phyloP scores from a whole-genome alignment of 2,113 vertebrate species.

The Ceratotherium simum region DNA sequence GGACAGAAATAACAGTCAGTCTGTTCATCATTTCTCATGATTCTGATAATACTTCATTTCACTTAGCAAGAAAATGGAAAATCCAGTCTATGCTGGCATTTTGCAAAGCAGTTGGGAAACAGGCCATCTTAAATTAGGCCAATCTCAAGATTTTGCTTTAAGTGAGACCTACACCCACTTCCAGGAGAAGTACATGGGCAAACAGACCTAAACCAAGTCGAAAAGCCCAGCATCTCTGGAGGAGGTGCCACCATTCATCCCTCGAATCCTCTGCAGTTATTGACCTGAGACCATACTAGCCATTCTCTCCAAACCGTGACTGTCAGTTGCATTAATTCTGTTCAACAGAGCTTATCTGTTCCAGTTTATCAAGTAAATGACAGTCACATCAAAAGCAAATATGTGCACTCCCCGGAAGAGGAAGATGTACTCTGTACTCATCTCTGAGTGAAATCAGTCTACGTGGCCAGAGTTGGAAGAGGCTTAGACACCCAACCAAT shows the following conservation, averaged over 20 bases:
- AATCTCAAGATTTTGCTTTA: constrained; percentile 1
- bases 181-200: constrained; percentile 56
- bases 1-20: constrained; percentile 1
- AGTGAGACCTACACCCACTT: not conserved
- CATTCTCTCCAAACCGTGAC: constrained; percentile 78
- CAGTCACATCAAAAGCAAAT: constrained; percentile 29
- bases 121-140: not conserved
- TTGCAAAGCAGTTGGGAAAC: not conserved
- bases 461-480: not conserved
- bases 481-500: not conserved
- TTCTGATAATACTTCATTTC: constrained; percentile 24
- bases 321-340: constrained; percentile 80
- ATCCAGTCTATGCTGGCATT: not conserved
- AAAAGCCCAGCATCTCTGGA: constrained; percentile 70
- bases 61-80: constrained; percentile 2
- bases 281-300: constrained; percentile 79
- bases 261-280: constrained; percentile 76
- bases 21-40: not conserved
- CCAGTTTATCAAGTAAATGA: constrained; percentile 75
- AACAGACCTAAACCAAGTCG: constrained; percentile 61
- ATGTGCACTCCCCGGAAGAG: not conserved
- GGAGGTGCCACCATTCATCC: constrained; percentile 71
- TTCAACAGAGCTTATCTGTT: constrained; percentile 79
- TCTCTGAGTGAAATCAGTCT: constrained; percentile 4
- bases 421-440: not conserved